Conservation (phyloP, 1,140 invertebrate genomes). For the Drosophila albomicans region DNA sequence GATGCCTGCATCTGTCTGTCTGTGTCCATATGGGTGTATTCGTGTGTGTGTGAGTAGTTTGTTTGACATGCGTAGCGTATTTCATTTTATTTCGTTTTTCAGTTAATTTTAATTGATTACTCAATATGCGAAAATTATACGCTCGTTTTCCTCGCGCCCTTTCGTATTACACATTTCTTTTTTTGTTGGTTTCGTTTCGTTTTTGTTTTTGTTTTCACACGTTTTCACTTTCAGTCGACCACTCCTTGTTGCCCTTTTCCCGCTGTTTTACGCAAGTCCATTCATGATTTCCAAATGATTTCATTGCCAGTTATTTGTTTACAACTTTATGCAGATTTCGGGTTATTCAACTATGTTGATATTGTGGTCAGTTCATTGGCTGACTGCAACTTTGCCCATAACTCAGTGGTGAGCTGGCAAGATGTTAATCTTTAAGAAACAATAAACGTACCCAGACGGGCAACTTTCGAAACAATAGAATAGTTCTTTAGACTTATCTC, state of each 20-base stretch:
- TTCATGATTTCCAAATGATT: slow-evolving; percentile 71
- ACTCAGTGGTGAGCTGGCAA: slow-evolving; percentile 42
- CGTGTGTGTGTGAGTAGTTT: slow-evolving; percentile 25
- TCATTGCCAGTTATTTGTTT: slow-evolving; percentile 23
- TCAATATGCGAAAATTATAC: slow-evolving; percentile 76
- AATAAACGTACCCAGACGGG: slow-evolving; percentile 51
- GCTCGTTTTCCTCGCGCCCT: slow-evolving; percentile 22
- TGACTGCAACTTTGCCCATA: slow-evolving; percentile 53
- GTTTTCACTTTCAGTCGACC: slow-evolving; percentile 62
- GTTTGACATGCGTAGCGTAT: slow-evolving; percentile 37
- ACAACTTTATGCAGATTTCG: slow-evolving; percentile 11
- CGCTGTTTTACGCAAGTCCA: slow-evolving; percentile 60
- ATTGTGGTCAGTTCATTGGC: slow-evolving; percentile 60
- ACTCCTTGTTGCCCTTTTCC: slow-evolving; percentile 23
- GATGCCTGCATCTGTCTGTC: slow-evolving; percentile 2
- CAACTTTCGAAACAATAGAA: slow-evolving; percentile 57
- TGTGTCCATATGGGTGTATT: not conserved
- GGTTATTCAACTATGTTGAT: slow-evolving; percentile 9
- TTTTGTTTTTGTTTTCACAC: slow-evolving; percentile 54
- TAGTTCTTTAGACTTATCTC: slow-evolving; percentile 15
- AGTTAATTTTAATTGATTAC: slow-evolving; percentile 83
- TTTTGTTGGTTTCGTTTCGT: not conserved
- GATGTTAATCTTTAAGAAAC: slow-evolving; percentile 76
- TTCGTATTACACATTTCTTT: slow-evolving; percentile 18
- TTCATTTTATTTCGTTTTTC: slow-evolving; percentile 69